These are phyloP conservation scores for Cardiocondyla obscurior DNA, from an alignment of 1,140 invertebrate species.

Conservation along the genomic window DNA sequence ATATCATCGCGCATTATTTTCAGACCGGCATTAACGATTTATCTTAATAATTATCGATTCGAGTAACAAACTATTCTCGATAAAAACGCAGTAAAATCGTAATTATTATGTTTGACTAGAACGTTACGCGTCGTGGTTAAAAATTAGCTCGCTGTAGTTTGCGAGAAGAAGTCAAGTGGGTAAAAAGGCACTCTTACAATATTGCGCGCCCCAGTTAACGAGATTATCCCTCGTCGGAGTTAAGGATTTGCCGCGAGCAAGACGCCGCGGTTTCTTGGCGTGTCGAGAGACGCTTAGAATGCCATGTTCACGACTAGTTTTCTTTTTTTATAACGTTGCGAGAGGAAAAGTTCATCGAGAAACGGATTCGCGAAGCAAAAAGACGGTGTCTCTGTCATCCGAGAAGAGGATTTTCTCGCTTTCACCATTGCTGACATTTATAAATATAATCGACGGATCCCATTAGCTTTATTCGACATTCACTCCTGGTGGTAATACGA, in stretches of 20 bases:
- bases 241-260: conserved; percentile 30
- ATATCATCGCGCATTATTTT: not conserved
- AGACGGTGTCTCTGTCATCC: not conserved
- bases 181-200: conserved; percentile 62
- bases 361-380: not conserved
- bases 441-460: not conserved
- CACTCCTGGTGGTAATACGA: not conserved
- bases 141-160: conserved; percentile 57
- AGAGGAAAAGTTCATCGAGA: conserved; percentile 13
- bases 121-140: conserved; percentile 44
- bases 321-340: not conserved
- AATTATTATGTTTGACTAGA: conserved; percentile 75
- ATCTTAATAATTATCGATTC: too few species aligned
- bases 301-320: conserved; percentile 13
- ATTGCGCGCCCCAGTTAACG: conserved; percentile 69
- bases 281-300: not conserved
- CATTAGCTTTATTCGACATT: not conserved
- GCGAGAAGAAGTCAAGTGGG: conserved; percentile 62
- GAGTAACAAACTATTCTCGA: not conserved
- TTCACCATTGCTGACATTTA: not conserved
- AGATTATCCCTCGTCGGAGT: conserved; percentile 65
- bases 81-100: conserved; percentile 60
- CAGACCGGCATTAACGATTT: too few species aligned
- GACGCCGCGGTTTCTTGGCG: not conserved
- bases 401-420: conserved; percentile 14